phyloP scores from a whole-genome alignment of 2,888 invertebrate genomes.

The Lapara coniferarum region DNA sequence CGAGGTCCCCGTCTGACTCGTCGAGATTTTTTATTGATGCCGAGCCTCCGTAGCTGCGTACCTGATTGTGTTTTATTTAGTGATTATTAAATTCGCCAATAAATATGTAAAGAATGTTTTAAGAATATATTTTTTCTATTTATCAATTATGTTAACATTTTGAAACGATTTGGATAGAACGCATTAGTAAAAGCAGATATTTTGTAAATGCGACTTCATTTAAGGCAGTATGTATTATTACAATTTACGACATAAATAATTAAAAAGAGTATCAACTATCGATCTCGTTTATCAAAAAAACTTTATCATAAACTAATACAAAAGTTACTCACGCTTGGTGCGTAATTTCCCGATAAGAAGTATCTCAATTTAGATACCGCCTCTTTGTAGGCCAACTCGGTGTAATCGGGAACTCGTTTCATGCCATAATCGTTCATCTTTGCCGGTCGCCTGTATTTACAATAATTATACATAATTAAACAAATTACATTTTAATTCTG shows the following conservation, averaged over 20 bases:
- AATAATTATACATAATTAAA: constrained; percentile 17
- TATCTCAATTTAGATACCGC: constrained; percentile 91
- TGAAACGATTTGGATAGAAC: too few relatives aligned
- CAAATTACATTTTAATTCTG: constrained; percentile 46
- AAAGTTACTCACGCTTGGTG: constrained; percentile 79
- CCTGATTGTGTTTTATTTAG: constrained; percentile 44
- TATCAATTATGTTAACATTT: too few relatives aligned
- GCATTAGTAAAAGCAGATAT: too few relatives aligned
- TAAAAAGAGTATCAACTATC: not conserved
- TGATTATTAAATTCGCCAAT: too few relatives aligned
- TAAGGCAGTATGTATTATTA: too few relatives aligned
- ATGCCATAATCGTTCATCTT: constrained; percentile 79
- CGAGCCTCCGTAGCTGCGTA: constrained; percentile 75
- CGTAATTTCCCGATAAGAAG: constrained; percentile 90
- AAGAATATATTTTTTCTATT: too few relatives aligned
- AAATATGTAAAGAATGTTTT: too few relatives aligned
- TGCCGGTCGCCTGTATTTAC: constrained; percentile 65
- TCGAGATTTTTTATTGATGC: constrained; percentile 78
- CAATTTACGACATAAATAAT: not conserved
- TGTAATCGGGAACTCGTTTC: constrained; percentile 89
- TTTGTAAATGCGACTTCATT: too few relatives aligned
- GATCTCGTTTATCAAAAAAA: not conserved
- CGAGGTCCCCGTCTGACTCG: constrained; percentile 74
- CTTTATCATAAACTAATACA: not conserved
- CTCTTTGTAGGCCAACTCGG: constrained; percentile 92